A percentile compares a stretch with the other conserved stretches of the same genome.
These are phyloP conservation scores for Antheraea assamensis DNA, from an alignment of 2,888 invertebrate genomes.

Conservation along the genomic window DNA sequence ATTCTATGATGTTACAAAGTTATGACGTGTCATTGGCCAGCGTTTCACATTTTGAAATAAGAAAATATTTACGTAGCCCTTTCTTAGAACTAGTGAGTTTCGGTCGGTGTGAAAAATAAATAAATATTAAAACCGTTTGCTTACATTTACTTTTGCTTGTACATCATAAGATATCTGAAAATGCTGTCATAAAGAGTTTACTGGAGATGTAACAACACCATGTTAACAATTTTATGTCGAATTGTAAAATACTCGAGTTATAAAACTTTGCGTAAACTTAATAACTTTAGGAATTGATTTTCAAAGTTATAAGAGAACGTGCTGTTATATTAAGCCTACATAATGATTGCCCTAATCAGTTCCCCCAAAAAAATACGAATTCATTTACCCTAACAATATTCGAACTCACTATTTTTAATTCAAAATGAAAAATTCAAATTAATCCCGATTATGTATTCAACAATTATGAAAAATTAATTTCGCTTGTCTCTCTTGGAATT, in stretches of 20 bases:
- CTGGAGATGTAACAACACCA: background rate
- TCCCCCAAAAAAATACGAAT: background rate
- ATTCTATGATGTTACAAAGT: background rate
- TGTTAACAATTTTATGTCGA: background rate
- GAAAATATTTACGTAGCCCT: slow-evolving; percentile 11
- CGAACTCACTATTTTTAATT: background rate
- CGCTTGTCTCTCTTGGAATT: background rate
- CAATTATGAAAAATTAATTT: background rate
- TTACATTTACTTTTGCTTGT: background rate
- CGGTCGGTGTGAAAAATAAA: slow-evolving; percentile 13
- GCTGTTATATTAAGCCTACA: background rate
- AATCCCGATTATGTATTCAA: background rate
- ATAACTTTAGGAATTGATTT: background rate
- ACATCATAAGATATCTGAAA: background rate
- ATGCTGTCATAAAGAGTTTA: background rate
- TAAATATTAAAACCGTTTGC: slow-evolving; percentile 14
- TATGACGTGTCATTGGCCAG: background rate
- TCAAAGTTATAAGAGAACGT: background rate
- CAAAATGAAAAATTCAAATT: background rate
- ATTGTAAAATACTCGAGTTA: background rate
- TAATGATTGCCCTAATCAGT: background rate
- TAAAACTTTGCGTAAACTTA: background rate
- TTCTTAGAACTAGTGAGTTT: slow-evolving; percentile 11
- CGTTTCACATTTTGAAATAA: slow-evolving; percentile 10
- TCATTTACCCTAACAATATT: background rate